A percentile compares a stretch with the other conserved stretches of the same genome.
These are phyloP conservation scores for Megaptera novaeangliae DNA, from an alignment of 2,113 vertebrate genomes.

Conservation along the genomic window DNA sequence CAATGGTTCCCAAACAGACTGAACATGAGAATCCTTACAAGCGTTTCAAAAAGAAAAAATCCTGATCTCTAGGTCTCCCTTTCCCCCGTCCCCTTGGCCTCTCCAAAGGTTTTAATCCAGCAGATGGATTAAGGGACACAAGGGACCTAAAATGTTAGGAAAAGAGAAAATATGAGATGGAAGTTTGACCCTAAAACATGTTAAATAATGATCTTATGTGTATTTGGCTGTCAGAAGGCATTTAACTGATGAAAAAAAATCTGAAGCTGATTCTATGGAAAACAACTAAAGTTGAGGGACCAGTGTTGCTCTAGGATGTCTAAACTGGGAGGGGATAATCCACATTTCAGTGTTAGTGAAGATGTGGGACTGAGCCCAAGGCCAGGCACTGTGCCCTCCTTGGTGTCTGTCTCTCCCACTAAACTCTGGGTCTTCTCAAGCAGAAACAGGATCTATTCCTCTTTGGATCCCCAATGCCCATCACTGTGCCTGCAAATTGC, in stretches of 20 bases:
- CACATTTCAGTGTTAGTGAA: not conserved
- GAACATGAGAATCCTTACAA: not conserved
- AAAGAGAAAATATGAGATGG: not conserved
- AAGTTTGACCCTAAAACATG: not conserved
- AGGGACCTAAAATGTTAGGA: not conserved
- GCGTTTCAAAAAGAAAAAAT: not conserved
- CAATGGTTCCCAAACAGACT: not conserved
- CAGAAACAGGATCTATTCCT: not conserved
- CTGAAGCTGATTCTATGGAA: constrained; percentile 52
- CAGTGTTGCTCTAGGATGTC: not conserved
- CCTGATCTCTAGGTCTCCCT: not conserved
- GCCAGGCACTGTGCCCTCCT: not conserved
- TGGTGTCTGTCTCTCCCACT: not conserved
- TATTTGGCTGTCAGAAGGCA: not conserved
- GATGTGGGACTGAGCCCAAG: too few species aligned
- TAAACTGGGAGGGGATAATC: accelerated
- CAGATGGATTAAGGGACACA: not conserved
- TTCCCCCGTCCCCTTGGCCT: accelerated
- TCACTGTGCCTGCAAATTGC: not conserved
- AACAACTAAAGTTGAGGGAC: not conserved
- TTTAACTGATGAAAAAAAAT: not conserved
- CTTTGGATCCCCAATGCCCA: not conserved
- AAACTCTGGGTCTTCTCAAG: not conserved
- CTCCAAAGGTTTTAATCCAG: not conserved
- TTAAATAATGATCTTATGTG: not conserved